Base-by-base conservation (phyloP, 2,797 vertebrate genomes). In the Premnoplex brunnescens region DNA sequence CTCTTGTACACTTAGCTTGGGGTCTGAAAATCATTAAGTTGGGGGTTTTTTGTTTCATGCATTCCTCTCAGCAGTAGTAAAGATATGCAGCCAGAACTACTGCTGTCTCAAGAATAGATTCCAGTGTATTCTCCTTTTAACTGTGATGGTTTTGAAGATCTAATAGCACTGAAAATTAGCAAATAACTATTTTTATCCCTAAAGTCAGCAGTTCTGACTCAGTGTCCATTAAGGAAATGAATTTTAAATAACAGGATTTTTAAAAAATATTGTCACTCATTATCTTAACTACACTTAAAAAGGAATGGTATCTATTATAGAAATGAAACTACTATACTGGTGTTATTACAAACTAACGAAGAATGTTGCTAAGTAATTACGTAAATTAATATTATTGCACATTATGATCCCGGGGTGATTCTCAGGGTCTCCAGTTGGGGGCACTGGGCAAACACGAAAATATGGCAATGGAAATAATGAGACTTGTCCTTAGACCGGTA, bases 391-490 rank as follows among this genome's bases (percentile, higher is more conserved):
- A 23, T 22, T 30, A 16, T 4, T 20, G 21, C 44, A 4, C 24
- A 4, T 27, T 71, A 69, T 63, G n/a, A 71, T 54, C 16, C 5
- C 73, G 3, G 41, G 48, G 58, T 91, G 71, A 79, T 95, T 95
- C 91, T 91, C 88, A 30, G 56, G 49, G 44, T 67, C 44, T 93
- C 96, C 96, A 94, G 95, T 0, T 93, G 96, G 90, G 94, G 96
- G 94, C 95, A 95, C 77, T 95, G 83, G 48, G 44, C 83, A 95
- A 85, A 63, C 94, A 67, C 1, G 34, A 56, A 92, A 95, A 77
- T 19, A 30, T 41, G 63, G 59, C 51, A 63, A 13, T 8, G 32
- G 55, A 46, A 46, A 46, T 10, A 41, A 32, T 1, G 49, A 69
- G 49, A 10, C 14, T 24, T 2, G 7, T 0, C 9, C 22, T 39